Base-by-base conservation (phyloP, 2,888 invertebrate genomes). In the Caenorhabditis sp. region DNA sequence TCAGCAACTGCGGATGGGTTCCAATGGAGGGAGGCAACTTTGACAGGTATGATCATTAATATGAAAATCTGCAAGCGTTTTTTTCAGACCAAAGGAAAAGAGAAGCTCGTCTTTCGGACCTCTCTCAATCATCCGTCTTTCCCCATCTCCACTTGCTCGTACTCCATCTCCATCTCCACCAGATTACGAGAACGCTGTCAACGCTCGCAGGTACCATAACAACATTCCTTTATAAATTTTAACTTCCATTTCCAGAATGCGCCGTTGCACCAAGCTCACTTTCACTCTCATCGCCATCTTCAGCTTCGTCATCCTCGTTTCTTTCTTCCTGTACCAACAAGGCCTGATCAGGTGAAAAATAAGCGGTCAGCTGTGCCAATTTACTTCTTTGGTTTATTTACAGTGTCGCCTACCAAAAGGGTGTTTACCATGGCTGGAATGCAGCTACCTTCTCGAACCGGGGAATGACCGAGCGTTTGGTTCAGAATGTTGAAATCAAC, bases 401-500 rank as follows among this genome's bases (percentile, higher is more conserved):
- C 37, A 86, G 86, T 55, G 80, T 84, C 53, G 86, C 86, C 64
- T 86, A 86, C 60, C 82, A 84, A 65, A 74, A 81, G 28, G 86
- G 86, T 62, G 80, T 86, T 6, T 86, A 86, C 60, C 85, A 87
- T 77, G 84, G 87, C 62, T 83, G 84, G 85, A 84, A 83, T 62
- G 83, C 84, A 9, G 85, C 85, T 28, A 77, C 84, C 58, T 87
- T 77, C 77, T 80, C 74, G 58, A 84, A 87, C 67, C 79, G 80
- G 44, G 87, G 87, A 69, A 68, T 77, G 55, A 80, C 87, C 51
- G 87, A 88, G 58, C 72, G 82, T 47, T 79, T 90, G 22, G 84
- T 86, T 60, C 89, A 90, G 72, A 85, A 88, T 24, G 86, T 91
- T 62, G 90, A 90, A 82, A 86, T 90, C 76, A 84, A 90, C 79